These are phyloP conservation scores for Graphium colonna DNA, from an alignment of 2,888 invertebrate species.

Conservation along the genomic window DNA sequence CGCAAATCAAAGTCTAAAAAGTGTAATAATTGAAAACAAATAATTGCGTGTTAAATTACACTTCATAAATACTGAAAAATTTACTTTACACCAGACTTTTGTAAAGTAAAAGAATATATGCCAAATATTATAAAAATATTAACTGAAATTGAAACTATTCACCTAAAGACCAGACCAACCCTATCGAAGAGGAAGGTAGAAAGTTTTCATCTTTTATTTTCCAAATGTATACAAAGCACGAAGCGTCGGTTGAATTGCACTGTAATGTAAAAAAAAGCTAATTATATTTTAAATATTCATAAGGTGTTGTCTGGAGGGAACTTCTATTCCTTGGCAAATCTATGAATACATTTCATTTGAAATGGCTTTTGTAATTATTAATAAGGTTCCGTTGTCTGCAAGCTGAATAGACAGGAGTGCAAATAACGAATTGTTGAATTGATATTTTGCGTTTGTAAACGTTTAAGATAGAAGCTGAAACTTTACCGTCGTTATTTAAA, in stretches of 20 bases:
- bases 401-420: background rate
- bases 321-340: conserved; percentile 6
- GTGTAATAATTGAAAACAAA: too few relatives aligned
- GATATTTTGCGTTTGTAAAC: background rate
- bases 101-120: too few relatives aligned
- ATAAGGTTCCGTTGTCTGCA: background rate
- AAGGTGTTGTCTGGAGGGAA: conserved; percentile 14
- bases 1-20: too few relatives aligned
- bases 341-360: conserved; percentile 13
- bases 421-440: background rate
- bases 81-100: too few relatives aligned
- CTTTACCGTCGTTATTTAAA: background rate
- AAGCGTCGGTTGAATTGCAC: background rate
- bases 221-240: background rate
- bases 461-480: background rate
- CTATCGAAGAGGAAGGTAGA: background rate
- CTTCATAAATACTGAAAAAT: background rate
- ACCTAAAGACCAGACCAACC: too few relatives aligned
- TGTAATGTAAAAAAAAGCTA: background rate
- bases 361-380: conserved; percentile 8
- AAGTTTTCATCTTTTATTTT: background rate
- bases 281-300: conserved; percentile 15
- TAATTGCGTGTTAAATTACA: too few relatives aligned
- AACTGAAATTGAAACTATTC: background rate
- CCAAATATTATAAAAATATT: background rate